phyloP scores from a whole-genome alignment of 2,797 vertebrate species.

The Myotis daubentonii region DNA sequence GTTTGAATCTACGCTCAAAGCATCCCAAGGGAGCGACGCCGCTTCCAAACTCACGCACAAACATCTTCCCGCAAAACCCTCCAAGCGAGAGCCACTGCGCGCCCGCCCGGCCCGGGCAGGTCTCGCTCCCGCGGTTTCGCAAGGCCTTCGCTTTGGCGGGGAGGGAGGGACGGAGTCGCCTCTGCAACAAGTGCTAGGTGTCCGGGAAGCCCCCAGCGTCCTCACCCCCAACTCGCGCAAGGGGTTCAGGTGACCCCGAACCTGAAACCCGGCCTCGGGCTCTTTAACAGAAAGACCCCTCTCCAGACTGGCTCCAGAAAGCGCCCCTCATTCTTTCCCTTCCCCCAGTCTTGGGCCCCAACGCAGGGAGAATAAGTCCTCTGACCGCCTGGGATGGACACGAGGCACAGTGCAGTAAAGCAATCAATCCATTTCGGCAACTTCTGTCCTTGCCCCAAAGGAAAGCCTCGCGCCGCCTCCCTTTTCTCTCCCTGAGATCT shows the following conservation, averaged over 20 bases:
- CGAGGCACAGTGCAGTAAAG: background rate
- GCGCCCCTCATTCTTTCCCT: background rate
- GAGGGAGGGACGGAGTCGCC: background rate
- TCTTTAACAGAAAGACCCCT: background rate
- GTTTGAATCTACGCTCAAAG: background rate
- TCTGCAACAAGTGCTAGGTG: constrained; percentile 45
- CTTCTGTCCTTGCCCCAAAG: background rate
- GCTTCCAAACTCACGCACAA: background rate
- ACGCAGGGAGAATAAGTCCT: background rate
- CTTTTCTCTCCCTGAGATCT: background rate
- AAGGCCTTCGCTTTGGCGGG: background rate
- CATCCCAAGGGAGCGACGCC: background rate
- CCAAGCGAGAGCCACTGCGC: background rate
- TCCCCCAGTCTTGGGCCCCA: background rate
- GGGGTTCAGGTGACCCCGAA: background rate
- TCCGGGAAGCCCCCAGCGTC: background rate
- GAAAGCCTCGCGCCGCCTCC: background rate
- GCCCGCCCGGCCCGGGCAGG: background rate
- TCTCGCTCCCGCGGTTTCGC: background rate
- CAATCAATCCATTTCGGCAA: background rate
- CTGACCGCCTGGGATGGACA: background rate
- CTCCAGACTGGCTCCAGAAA: background rate
- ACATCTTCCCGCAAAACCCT: background rate
- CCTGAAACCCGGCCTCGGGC: background rate
- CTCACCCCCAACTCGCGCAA: background rate